Percentiles rank a stretch among this genome's conserved stretches.
Conservation (phyloP, 30 jellyfish, hydroid and myxozoan genomes). For the Aurelia coerulea region DNA sequence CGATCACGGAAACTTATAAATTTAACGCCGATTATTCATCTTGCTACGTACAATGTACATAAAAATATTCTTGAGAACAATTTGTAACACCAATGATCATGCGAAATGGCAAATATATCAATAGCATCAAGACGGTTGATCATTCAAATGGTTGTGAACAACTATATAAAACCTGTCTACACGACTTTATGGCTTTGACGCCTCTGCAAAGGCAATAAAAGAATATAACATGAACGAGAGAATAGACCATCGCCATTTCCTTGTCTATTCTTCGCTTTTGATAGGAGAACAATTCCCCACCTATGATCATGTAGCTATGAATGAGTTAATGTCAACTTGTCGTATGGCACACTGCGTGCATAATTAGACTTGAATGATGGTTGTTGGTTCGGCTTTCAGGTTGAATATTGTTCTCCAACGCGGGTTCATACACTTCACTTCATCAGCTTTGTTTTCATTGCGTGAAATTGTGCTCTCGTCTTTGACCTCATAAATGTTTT, state of each 20-base stretch:
- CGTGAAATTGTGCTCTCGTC: constrained; percentile 74
- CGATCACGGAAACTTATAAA: too few relatives aligned
- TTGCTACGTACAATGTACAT: too few relatives aligned
- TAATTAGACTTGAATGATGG: constrained; percentile 29
- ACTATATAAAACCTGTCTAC: constrained; percentile 29
- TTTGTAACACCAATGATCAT: too few relatives aligned
- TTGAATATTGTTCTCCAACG: constrained; percentile 54
- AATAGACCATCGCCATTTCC: constrained; percentile 34
- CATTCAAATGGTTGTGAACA: neutral
- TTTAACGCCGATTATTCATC: too few relatives aligned
- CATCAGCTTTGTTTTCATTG: constrained; percentile 59
- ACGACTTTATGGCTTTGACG: constrained; percentile 29
- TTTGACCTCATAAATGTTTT: constrained; percentile 32
- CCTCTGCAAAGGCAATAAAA: constrained; percentile 37
- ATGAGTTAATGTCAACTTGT: constrained; percentile 44
- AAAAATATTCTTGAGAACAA: too few relatives aligned
- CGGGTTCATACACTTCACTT: constrained; percentile 61
- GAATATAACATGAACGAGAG: constrained; percentile 1
- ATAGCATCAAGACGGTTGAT: too few relatives aligned
- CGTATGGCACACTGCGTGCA: constrained; percentile 62
- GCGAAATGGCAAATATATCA: too few relatives aligned
- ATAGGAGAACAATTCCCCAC: constrained; percentile 55
- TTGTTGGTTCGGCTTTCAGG: constrained; percentile 59
- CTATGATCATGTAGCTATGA: constrained; percentile 56
- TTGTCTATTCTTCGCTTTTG: constrained; percentile 26